Evolutionary conservation across 2,797 vertebrate species (phyloP).

Genomic region (Austrolebias charrua): DNA sequence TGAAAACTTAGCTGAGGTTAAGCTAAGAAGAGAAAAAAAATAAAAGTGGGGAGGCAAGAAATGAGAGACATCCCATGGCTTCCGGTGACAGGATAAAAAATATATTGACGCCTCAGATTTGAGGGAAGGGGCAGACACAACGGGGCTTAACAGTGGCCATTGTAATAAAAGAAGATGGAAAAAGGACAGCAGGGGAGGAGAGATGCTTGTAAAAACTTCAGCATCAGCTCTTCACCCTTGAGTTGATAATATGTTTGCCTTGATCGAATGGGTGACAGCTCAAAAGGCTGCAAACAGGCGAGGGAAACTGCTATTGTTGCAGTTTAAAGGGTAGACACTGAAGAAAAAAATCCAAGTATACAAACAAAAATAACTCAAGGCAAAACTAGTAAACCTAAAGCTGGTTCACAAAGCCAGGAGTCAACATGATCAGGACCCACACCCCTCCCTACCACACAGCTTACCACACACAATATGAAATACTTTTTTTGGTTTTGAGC

Average conservation of each 20-base stretch:
- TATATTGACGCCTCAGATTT: conserved; percentile 22
- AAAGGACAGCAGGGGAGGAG: conserved; percentile 18
- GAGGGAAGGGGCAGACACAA: conserved; percentile 36
- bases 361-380: not conserved
- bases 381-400: too few species aligned
- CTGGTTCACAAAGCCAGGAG: too few species aligned
- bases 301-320: not conserved
- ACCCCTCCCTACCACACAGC: too few species aligned
- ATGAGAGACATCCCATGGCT: conserved; percentile 45
- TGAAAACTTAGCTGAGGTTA: conserved; percentile 41
- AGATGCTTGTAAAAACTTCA: conserved; percentile 28
- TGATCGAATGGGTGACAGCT: conserved; percentile 3
- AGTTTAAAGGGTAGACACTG: conserved; percentile 1
- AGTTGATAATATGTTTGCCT: conserved; percentile 8
- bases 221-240: conserved; percentile 12
- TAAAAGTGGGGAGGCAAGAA: conserved; percentile 2
- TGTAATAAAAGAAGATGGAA: conserved; percentile 31
- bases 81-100: conserved; percentile 36
- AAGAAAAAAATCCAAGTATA: conserved; percentile 1
- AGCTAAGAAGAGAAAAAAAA: conserved; percentile 27
- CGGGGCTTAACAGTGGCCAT: conserved; percentile 28
- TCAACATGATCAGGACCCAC: too few species aligned
- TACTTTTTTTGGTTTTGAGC: not conserved
- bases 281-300: conserved; percentile 2
- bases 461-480: too few species aligned